These are phyloP conservation scores for Pilophorus perplexus DNA, from an alignment of 2,888 invertebrate species.

Conservation along the genomic window DNA sequence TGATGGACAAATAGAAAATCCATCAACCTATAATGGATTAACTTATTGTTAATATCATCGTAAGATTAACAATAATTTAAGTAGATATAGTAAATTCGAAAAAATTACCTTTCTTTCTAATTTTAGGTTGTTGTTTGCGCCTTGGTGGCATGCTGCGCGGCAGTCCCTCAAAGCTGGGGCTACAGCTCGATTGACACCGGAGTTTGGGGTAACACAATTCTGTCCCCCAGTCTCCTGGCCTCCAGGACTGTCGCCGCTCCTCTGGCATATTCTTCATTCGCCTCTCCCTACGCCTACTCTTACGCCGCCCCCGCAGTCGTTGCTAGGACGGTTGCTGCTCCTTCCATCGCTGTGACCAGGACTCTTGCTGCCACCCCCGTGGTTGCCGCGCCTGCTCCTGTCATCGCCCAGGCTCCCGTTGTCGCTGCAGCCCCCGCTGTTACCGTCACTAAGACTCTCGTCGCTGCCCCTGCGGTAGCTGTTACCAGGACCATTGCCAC, in stretches of 20 bases:
- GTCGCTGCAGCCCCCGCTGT: constrained; percentile 12
- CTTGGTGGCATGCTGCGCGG: constrained; percentile 53
- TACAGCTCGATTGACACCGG: constrained; percentile 37
- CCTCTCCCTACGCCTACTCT: neutral
- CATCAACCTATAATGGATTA: too few species aligned
- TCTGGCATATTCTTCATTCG: neutral
- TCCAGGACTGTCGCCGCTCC: constrained; percentile 23
- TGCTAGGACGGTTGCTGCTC: constrained; percentile 26
- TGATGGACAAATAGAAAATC: too few species aligned
- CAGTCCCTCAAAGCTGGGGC: constrained; percentile 46
- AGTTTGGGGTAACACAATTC: constrained; percentile 1
- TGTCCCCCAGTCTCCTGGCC: constrained; percentile 8
- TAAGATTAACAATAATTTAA: too few species aligned
- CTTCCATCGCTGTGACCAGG: constrained; percentile 23
- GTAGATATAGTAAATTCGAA: too few species aligned
- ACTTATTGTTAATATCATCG: too few species aligned
- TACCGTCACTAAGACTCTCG: neutral
- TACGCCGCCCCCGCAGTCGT: constrained; percentile 14
- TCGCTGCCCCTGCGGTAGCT: constrained; percentile 18
- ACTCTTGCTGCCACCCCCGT: constrained; percentile 34
- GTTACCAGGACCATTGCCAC: constrained; percentile 24
- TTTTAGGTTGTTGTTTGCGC: constrained; percentile 60
- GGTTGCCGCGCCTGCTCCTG: constrained; percentile 18
- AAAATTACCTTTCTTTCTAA: too few species aligned
- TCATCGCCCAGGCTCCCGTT: too few species aligned